These are phyloP conservation scores for Catalaphyllia jardinei DNA, from an alignment of 64 coral and sea anemone species.

Conservation along the genomic window DNA sequence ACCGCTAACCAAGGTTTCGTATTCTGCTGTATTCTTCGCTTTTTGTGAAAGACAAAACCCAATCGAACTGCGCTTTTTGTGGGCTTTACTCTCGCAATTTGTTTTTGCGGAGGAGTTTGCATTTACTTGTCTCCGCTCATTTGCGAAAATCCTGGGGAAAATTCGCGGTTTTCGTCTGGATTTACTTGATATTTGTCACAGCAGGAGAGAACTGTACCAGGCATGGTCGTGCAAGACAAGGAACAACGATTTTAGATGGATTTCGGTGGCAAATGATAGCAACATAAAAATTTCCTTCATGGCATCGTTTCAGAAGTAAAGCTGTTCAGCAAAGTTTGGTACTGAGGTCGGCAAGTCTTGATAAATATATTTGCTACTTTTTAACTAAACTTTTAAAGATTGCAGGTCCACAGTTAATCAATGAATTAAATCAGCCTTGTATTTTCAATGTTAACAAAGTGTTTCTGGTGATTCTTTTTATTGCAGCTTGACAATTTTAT, in stretches of 20 bases:
- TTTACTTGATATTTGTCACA: neutral
- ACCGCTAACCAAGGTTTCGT: neutral
- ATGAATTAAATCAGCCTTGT: neutral
- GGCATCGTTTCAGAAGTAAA: too few species aligned
- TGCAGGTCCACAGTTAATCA: neutral
- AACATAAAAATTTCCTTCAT: neutral
- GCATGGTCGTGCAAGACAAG: neutral
- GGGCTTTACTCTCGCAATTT: neutral
- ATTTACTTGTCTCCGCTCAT: neutral
- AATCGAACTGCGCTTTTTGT: neutral
- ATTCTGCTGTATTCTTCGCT: neutral
- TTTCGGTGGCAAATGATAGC: neutral
- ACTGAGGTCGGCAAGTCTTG: too few species aligned
- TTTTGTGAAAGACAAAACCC: neutral
- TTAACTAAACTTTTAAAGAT: too few species aligned
- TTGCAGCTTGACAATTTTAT: neutral
- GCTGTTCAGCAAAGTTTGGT: too few species aligned
- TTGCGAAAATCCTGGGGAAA: neutral
- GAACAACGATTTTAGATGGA: neutral
- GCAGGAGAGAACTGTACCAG: neutral
- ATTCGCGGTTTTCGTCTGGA: neutral
- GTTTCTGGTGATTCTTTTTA: neutral
- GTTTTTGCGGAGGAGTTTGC: neutral
- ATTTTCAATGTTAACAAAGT: neutral
- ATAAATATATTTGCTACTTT: too few species aligned